phyloP scores from a whole-genome alignment of 2,113 vertebrate species.

The Grus americana region DNA sequence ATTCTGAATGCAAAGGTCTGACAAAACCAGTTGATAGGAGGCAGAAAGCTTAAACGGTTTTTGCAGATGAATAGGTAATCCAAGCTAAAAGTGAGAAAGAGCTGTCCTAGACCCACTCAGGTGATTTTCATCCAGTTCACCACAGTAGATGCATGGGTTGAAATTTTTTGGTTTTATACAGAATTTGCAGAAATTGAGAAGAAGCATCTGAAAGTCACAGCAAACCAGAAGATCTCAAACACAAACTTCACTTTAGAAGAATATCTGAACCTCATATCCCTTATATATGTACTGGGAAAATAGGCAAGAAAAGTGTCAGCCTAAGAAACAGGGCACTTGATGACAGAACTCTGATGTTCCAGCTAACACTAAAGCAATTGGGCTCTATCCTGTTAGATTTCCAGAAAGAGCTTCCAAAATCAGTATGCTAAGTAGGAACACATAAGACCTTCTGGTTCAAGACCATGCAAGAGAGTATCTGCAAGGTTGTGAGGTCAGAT shows the following conservation, averaged over 20 bases:
- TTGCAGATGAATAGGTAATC: neutral
- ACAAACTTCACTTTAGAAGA: neutral
- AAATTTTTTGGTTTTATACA: neutral
- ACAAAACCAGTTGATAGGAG: neutral
- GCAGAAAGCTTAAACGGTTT: neutral
- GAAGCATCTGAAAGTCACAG: neutral
- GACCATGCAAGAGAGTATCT: neutral
- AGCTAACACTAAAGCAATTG: neutral
- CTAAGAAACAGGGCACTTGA: neutral
- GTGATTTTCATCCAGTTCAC: neutral
- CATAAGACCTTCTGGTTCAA: neutral
- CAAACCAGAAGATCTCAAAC: neutral
- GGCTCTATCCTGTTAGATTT: neutral
- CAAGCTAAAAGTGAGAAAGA: neutral
- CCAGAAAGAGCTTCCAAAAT: neutral
- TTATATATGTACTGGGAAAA: neutral
- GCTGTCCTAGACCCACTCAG: neutral
- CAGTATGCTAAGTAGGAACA: neutral
- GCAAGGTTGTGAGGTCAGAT: neutral
- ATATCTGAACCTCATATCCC: neutral
- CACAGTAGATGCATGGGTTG: neutral
- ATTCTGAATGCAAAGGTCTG: neutral
- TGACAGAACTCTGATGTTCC: neutral
- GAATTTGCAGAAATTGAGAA: neutral
- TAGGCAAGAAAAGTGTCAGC: neutral